Base-by-base conservation (phyloP, 2,797 vertebrate species). In the Pantherophis alleghaniensis region DNA sequence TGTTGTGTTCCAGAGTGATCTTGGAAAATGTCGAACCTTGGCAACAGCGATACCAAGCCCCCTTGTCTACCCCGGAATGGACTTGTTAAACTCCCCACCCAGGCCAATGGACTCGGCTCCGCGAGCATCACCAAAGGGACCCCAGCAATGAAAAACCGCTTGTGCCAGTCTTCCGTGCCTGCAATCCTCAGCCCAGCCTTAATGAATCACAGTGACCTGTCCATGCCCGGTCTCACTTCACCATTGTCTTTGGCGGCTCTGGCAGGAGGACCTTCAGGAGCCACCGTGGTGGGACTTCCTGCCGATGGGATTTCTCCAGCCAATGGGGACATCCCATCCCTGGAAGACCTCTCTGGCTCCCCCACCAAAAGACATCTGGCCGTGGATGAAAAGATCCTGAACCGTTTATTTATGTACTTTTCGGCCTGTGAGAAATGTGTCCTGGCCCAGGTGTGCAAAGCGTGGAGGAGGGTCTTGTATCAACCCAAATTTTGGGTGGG, bases 121-220 rank as follows among this genome's bases (percentile, higher is more conserved):
- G 99, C 99, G 93, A 99, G 99, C 96, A 99, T 99, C 98, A 99
- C 99, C 98, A 99, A 99, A 97, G 99, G 99, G 97, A 99, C 99
- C 0, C 99, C 99, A 0, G 99, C 99, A 11, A 98, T 99, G 97
- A 99, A 99, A 97, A 99, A 99, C 98, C 99, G 99, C 93, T 97
- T 99, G 96, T 99, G 99, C 98, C 99, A 99, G 97, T 99, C 99
- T 42, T 98, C 99, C 0, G 98, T 99, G 92, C 98, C 99, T 96
- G 98, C 98, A 94, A 98, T 99, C 96, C 97, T 99, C 95, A 98
- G 98, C 74, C 98, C 98, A 2, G 98, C 98, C 51, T 98, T 98
- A 47, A 97, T 98, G 61, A 99, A 98, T 96, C 98, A 98, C 97
- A 97, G 98, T 89, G 98, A 99, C 93, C 96, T 97, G 93, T 93